Conservation (phyloP, 2,797 vertebrate species). For the Philypnodon macrostomus region DNA sequence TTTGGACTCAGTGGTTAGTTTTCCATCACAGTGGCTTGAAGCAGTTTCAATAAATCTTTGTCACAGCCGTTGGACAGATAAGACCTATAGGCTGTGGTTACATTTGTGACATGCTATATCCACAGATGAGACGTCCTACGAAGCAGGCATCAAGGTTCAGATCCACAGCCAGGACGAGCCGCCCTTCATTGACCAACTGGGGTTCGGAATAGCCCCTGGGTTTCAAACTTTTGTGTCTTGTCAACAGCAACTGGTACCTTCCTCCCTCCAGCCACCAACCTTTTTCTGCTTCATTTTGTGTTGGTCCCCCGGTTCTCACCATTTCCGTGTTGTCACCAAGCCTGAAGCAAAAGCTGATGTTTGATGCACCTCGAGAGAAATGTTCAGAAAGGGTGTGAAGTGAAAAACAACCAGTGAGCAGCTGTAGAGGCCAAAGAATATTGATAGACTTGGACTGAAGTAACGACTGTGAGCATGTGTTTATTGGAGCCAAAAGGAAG, state of each 20-base stretch:
- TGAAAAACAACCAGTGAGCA: constrained; percentile 21
- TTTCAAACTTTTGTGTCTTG: constrained; percentile 88
- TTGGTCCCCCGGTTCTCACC: constrained; percentile 31
- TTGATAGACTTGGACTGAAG: constrained; percentile 31
- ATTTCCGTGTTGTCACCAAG: constrained; percentile 42
- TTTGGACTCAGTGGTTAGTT: background rate
- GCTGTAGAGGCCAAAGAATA: constrained; percentile 24
- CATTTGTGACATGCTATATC: constrained; percentile 67
- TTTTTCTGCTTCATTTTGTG: constrained; percentile 39
- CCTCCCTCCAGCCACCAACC: constrained; percentile 23
- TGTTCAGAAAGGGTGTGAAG: constrained; percentile 27
- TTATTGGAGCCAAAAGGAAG: constrained; percentile 38
- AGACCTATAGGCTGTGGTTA: constrained; percentile 41
- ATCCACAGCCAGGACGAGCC: constrained; percentile 94
- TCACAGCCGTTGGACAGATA: background rate
- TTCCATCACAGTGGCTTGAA: constrained; percentile 7
- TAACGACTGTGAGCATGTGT: constrained; percentile 36
- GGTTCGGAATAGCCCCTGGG: constrained; percentile 86
- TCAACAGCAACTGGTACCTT: constrained; percentile 84
- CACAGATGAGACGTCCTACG: constrained; percentile 90
- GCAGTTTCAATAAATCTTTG: background rate
- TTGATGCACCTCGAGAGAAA: constrained; percentile 29
- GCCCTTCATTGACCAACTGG: constrained; percentile 89
- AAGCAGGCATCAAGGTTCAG: constrained; percentile 93
- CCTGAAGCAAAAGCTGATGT: constrained; percentile 55